These are phyloP conservation scores for Chorisops tibialis DNA, from an alignment of 2,888 invertebrate genomes.

Conservation along the genomic window DNA sequence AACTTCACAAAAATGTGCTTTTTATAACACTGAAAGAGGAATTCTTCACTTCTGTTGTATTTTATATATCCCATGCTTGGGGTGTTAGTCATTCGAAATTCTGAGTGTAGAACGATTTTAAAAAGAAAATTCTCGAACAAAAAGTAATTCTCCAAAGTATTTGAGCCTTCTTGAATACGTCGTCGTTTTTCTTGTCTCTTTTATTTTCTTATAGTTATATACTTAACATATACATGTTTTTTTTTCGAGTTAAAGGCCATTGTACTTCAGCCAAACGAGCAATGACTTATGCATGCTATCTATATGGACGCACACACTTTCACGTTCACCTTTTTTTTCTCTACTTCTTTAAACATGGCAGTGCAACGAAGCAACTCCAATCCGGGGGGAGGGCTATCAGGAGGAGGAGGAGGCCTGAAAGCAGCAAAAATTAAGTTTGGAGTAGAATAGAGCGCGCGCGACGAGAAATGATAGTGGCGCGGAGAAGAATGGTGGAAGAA, in stretches of 20 bases:
- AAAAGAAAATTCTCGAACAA: too few relatives aligned
- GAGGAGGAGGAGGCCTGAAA: not conserved
- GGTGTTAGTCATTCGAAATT: too few relatives aligned
- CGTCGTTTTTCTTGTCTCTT: constrained; percentile 33
- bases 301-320: not conserved
- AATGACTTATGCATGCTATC: constrained; percentile 26
- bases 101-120: too few relatives aligned
- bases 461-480: too few relatives aligned
- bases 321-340: constrained; percentile 9
- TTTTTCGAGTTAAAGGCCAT: constrained; percentile 24
- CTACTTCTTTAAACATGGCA: not conserved
- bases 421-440: not conserved
- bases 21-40: too few relatives aligned
- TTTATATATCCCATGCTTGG: too few relatives aligned
- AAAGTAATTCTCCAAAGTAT: too few relatives aligned
- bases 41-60: too few relatives aligned
- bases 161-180: too few relatives aligned
- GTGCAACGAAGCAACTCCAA: not conserved
- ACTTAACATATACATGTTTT: too few relatives aligned
- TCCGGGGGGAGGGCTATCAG: not conserved
- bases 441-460: not conserved
- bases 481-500: not conserved
- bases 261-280: constrained; percentile 28
- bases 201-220: constrained; percentile 26
- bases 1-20: too few relatives aligned